Evolutionary conservation across 2,888 invertebrate genomes (phyloP), one percentile per base, ranked within the genome.

Genomic region (Chironomus tentans): DNA sequence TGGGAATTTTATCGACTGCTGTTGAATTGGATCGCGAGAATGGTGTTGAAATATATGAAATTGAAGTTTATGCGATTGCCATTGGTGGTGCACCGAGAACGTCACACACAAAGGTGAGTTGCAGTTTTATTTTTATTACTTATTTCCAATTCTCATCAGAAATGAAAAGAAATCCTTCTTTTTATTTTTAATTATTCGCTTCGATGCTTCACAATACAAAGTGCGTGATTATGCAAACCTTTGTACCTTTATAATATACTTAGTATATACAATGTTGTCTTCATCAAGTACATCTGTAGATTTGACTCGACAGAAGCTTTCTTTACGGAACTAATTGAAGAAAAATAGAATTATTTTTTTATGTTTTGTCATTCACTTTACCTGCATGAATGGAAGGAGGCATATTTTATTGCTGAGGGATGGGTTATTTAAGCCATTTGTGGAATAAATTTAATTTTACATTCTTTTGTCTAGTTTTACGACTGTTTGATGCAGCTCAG

Each of bases 1-100:
- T 93, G 81, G 97, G 97, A 69, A 92, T 94, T 80, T 85, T 98
- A 79, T 93, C 93, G 68, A 95, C 95, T 15, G 93, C 94, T 15
- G 90, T 89, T 68, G 88, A 91, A 78, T 85, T 95, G 83, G 95
- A 95, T 84, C 88, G 94, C 76, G 95, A 95, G 83, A 88, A 90
- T 78, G 94, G 93, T 47, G 88, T 92, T 77, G 92, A 91, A 81
- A 88, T 88, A 79, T 95, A 94, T 85, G 91, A 92, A 81, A 90
- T 95, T 79, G 92, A 94, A 82, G 90, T 96, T 77, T 92, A 92
- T 82, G 95, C 94, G 74, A 91, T 95, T 79, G 90, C 92, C 76
- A 86, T 91, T 77, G 90, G 89, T 79, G 88, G 90, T 77, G 86
- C 87, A 77, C 89, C 93, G 22, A 88, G 89, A 83, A 92, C 92